Evolutionary conservation across 2,888 invertebrate genomes (phyloP).

Genomic region (Melinopterus prodromus): DNA sequence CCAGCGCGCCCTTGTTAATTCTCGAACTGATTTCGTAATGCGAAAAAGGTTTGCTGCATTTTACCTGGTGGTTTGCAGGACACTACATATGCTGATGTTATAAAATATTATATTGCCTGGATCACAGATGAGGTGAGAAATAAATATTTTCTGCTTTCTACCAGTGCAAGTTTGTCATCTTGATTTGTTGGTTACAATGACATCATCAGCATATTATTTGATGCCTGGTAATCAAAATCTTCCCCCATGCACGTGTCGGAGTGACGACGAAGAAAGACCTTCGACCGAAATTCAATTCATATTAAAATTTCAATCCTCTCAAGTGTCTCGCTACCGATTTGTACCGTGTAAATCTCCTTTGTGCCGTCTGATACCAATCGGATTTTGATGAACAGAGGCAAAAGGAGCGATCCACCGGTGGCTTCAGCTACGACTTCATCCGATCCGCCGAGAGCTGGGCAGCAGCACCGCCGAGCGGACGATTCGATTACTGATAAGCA

Average conservation of each 20-base stretch:
- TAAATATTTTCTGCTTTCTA: no score
- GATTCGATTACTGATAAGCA: conserved; percentile 36
- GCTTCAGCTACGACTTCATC: conserved; percentile 16
- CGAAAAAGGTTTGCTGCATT: not conserved
- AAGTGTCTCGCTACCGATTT: not conserved
- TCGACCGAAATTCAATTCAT: not conserved
- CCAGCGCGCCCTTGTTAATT: not conserved
- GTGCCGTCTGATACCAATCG: not conserved
- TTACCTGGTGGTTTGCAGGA: no score
- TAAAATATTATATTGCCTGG: no score
- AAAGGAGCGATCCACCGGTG: not conserved
- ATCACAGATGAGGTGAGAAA: no score
- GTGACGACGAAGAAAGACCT: not conserved
- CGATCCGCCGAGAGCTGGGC: not conserved
- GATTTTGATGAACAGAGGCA: not conserved
- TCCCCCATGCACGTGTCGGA: not conserved
- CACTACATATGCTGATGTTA: no score
- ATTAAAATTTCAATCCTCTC: not conserved
- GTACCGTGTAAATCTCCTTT: not conserved
- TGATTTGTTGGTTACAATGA: no score
- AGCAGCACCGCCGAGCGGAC: conserved; percentile 14
- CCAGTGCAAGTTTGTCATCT: no score
- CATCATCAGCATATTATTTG: not conserved
- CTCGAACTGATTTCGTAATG: not conserved
- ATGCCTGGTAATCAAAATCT: not conserved